phyloP scores from a whole-genome alignment of 2,113 vertebrate genomes.

The Lamprotornis superbus region DNA sequence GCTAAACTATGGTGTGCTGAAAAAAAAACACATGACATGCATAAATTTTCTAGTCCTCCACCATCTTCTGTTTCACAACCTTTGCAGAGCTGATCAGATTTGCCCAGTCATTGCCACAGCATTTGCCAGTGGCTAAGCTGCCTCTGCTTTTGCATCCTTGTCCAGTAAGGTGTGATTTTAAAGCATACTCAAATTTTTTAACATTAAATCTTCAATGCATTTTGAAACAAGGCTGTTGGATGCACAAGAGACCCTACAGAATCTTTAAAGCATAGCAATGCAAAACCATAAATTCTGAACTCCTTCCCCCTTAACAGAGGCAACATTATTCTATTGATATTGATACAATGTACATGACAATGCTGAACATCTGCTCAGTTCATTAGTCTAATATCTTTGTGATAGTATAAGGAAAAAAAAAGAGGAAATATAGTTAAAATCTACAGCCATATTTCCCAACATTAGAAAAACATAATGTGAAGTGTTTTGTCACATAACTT shows the following conservation, averaged over 20 bases:
- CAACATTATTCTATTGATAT: neutral
- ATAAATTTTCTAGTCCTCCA: neutral
- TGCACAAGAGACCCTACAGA: neutral
- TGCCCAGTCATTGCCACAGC: neutral
- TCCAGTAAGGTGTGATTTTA: neutral
- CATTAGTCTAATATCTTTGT: neutral
- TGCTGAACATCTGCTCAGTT: neutral
- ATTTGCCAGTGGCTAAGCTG: neutral
- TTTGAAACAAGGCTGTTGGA: neutral
- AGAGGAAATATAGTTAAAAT: neutral
- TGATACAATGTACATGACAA: neutral
- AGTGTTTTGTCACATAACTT: neutral
- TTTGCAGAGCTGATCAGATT: neutral
- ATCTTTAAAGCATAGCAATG: neutral
- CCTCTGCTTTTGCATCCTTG: neutral
- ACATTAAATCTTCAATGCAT: neutral
- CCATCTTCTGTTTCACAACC: neutral
- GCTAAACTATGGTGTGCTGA: neutral
- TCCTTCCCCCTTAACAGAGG: neutral
- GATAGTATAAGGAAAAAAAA: neutral
- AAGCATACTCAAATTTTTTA: neutral
- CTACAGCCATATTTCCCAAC: neutral
- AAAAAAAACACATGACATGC: neutral
- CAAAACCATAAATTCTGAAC: neutral
- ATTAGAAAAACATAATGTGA: neutral